These are phyloP conservation scores for Sceloporus undulatus DNA, from an alignment of 2,113 vertebrate species.

Conservation along the genomic window DNA sequence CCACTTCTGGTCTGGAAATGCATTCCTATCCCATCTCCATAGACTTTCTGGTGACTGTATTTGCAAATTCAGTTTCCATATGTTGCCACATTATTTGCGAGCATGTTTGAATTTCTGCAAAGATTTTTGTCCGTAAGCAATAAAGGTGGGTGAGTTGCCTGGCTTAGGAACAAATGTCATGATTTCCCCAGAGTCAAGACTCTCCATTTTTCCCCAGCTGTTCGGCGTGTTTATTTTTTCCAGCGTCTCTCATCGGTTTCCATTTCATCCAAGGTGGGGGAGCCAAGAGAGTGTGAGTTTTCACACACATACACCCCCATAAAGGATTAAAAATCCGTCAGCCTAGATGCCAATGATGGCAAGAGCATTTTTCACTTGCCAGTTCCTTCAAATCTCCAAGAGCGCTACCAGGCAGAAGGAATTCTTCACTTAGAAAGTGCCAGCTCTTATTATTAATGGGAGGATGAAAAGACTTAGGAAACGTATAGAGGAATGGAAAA, in stretches of 20 bases:
- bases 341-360: slow-evolving; percentile 70
- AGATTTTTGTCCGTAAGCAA: too few relatives aligned
- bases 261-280: slow-evolving; percentile 56
- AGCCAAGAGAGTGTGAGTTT: slow-evolving; percentile 52
- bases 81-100: too few relatives aligned
- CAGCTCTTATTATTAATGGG: slow-evolving; percentile 77
- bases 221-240: background rate
- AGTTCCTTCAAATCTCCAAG: slow-evolving; percentile 73
- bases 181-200: slow-evolving; percentile 38
- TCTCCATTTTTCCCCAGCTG: background rate
- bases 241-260: slow-evolving; percentile 59
- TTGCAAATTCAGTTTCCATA: too few relatives aligned
- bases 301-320: background rate
- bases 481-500: slow-evolving; percentile 51
- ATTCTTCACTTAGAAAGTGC: slow-evolving; percentile 73
- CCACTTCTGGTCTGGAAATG: too few relatives aligned
- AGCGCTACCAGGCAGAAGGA: slow-evolving; percentile 66
- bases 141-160: background rate
- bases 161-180: slow-evolving; percentile 45
- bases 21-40: too few relatives aligned
- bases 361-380: slow-evolving; percentile 70
- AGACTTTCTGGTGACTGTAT: too few relatives aligned
- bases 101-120: too few relatives aligned
- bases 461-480: slow-evolving; percentile 57
- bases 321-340: slow-evolving; percentile 79